Conservation (phyloP, 2,797 vertebrate species). For the Mareca penelope region DNA sequence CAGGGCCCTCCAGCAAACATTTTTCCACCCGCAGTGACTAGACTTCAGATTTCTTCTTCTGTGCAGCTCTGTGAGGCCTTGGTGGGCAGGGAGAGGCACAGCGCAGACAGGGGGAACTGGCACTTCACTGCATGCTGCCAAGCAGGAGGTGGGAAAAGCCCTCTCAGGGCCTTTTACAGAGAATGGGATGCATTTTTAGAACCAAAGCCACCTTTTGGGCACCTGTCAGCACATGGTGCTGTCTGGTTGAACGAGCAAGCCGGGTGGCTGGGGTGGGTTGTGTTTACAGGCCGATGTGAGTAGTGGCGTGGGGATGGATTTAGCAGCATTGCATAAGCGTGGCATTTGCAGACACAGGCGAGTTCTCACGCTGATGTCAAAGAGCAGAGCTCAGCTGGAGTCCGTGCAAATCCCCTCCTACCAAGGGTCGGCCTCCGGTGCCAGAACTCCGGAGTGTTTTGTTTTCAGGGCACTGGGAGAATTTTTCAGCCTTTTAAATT, state of each 20-base stretch:
- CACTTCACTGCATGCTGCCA: neutral
- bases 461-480: constrained; percentile 37
- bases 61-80: neutral
- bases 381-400: constrained; percentile 55
- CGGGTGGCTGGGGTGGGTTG: neutral
- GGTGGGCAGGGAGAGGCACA: neutral
- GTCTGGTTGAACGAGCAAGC: accelerated
- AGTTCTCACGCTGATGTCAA: constrained; percentile 49
- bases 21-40: neutral
- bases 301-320: neutral
- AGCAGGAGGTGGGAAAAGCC: neutral
- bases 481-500: neutral
- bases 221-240: accelerated
- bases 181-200: neutral
- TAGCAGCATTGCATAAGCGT: constrained; percentile 17
- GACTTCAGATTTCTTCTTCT: neutral
- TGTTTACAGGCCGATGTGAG: neutral
- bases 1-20: neutral
- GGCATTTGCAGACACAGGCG: constrained; percentile 26
- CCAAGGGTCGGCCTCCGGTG: constrained; percentile 11
- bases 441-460: constrained; percentile 48
- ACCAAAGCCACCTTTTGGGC: neutral
- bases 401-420: constrained; percentile 19
- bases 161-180: neutral
- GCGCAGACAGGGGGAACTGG: neutral